Evolutionary conservation across 2,888 invertebrate species (phyloP).

Genomic region (Rhagophthalmus giganteus): DNA sequence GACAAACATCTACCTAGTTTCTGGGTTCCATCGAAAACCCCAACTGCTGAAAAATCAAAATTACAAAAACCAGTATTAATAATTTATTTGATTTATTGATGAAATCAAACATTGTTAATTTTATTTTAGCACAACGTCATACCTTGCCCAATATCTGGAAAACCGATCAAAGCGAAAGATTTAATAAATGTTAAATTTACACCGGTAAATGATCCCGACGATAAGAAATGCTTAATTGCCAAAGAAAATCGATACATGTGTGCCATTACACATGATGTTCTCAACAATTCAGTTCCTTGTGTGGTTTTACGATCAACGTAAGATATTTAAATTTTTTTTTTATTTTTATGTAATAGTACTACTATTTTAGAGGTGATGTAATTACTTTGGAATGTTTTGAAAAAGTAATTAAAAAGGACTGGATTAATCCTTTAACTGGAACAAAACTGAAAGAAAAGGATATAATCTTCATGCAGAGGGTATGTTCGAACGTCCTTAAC

Average conservation of each 20-base stretch:
- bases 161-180: constrained; percentile 87
- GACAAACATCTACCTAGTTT: constrained; percentile 89
- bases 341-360: constrained; percentile 1
- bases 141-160: constrained; percentile 82
- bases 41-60: constrained; percentile 71
- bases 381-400: constrained; percentile 96
- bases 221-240: constrained; percentile 82
- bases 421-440: constrained; percentile 91
- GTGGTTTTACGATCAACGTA: constrained; percentile 89
- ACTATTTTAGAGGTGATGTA: constrained; percentile 85
- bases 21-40: constrained; percentile 94
- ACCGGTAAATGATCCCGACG: constrained; percentile 82
- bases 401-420: constrained; percentile 94
- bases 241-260: constrained; percentile 96
- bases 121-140: constrained; percentile 67
- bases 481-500: too few species aligned
- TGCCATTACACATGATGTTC: constrained; percentile 93
- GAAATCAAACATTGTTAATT: constrained; percentile 42
- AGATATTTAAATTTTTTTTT: constrained; percentile 47
- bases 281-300: constrained; percentile 92
- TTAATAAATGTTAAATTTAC: constrained; percentile 93
- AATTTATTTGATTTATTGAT: too few species aligned
- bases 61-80: constrained; percentile 79
- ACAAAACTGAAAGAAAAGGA: constrained; percentile 85
- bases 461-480: constrained; percentile 88